A percentile compares a stretch with the other conserved stretches of the same genome.
Conservation (phyloP, 2,888 invertebrate species). For the Orthosia gracilis region DNA sequence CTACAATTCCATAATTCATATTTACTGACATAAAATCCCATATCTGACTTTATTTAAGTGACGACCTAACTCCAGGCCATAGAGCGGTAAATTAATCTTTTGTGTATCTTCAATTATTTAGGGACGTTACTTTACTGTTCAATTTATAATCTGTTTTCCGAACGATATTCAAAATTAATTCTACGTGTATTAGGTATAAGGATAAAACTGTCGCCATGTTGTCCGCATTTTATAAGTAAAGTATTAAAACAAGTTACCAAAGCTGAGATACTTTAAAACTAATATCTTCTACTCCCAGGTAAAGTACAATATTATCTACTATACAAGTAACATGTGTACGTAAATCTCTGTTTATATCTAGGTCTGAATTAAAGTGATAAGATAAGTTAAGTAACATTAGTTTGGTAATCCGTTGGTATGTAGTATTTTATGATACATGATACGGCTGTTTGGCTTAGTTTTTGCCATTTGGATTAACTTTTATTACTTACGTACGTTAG, state of each 20-base stretch:
- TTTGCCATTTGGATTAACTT: conserved; percentile 5
- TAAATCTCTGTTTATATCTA: conserved; percentile 6
- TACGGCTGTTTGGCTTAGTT: conserved; percentile 25
- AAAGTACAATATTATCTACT: conserved; percentile 16
- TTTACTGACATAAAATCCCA: neutral
- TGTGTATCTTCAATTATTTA: neutral
- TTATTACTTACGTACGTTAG: neutral
- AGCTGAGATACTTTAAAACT: conserved; percentile 43
- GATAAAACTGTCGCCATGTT: conserved; percentile 23
- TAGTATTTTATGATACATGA: conserved; percentile 29
- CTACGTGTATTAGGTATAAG: neutral
- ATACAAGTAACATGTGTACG: neutral
- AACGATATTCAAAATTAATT: conserved; percentile 28
- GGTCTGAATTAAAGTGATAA: conserved; percentile 25
- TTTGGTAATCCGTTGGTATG: conserved; percentile 26
- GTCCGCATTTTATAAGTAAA: conserved; percentile 42
- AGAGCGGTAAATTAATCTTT: neutral
- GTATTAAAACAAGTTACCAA: conserved; percentile 29
- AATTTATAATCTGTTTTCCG: neutral
- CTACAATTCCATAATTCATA: no score
- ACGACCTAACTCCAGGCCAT: no score
- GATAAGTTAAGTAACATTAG: conserved; percentile 29
- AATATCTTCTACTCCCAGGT: conserved; percentile 40
- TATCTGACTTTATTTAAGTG: neutral
- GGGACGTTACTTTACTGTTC: neutral